Percentiles rank a stretch among this genome's conserved stretches.
phyloP scores from a whole-genome alignment of 2,113 vertebrate species.

The Sus scrofa region DNA sequence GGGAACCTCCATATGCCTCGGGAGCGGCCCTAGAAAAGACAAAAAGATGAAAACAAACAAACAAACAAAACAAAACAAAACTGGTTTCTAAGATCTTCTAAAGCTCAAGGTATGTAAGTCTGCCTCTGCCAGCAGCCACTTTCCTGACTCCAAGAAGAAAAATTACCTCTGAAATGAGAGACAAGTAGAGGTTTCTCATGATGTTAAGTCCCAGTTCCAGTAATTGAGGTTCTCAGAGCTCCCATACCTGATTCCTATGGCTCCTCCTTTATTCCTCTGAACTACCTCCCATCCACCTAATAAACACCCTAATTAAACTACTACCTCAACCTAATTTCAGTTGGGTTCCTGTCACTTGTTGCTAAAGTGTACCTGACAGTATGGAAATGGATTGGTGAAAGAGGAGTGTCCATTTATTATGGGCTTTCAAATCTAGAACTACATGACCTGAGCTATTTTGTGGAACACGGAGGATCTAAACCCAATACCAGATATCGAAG shows the following conservation, averaged over 20 bases:
- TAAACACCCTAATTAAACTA: not conserved
- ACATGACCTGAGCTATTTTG: not conserved
- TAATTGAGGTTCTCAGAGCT: not conserved
- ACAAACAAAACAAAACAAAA: too few species aligned
- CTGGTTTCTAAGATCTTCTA: not conserved
- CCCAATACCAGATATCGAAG: not conserved
- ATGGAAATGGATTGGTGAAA: not conserved
- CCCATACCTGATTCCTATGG: not conserved
- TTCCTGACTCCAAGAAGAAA: not conserved
- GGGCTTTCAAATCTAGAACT: not conserved
- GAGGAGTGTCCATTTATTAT: not conserved
- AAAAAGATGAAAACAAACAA: too few species aligned
- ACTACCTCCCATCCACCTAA: not conserved
- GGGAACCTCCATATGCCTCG: too few species aligned
- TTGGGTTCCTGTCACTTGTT: constrained; percentile 19
- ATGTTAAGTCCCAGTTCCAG: not conserved
- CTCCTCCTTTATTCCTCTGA: not conserved
- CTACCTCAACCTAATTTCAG: not conserved
- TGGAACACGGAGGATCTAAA: not conserved
- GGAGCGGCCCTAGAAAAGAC: too few species aligned
- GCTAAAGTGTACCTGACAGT: not conserved
- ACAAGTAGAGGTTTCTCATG: not conserved
- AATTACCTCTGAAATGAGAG: not conserved
- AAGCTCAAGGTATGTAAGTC: not conserved
- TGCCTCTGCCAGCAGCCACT: not conserved